Evolutionary conservation across 2,797 vertebrate genomes (phyloP), one percentile per base, ranked within the genome.

Genomic region (Lutjanus campechanus): DNA sequence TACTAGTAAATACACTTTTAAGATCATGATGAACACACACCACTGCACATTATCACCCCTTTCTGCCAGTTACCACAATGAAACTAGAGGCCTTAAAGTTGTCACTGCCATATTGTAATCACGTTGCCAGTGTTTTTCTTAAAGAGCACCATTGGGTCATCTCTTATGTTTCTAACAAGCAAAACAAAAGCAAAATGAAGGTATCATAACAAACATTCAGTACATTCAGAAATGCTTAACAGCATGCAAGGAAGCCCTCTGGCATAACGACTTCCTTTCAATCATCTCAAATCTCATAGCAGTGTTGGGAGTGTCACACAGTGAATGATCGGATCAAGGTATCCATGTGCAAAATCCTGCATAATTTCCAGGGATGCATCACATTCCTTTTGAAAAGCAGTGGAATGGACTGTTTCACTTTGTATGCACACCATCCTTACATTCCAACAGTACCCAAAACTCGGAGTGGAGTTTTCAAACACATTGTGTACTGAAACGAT

Each of bases 401-500:
- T 95, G 95, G 84, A 25, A 96, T 94, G 76, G 50, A 69, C 64
- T 62, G 50, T 77, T 83, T 95, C 79, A 85, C 88, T 90, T 90
- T 93, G 89, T 94, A 95, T 91, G 93, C 94, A 95, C 94, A 93
- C 77, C 91, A 92, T 95, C 94, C 96, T 97, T 97, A 97, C 96
- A 96, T 97, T 96, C 93, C 95, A 95, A 96, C 95, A 91, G 95
- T 94, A 94, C 70, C 95, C 95, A 92, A 93, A 97, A 94, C 95
- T 94, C 89, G 88, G 95, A 94, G 95, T 91, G 93, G 96, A 94
- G 93, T 94, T 96, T 96, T 97, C 95, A 92, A 97, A 95, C 92
- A 96, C 95, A 96, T 94, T 96, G 96, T 96, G 96, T 93, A 96
- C 93, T 94, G 95, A 96, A 96, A 96, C 94, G 95, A 97, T 96